Evolutionary conservation across 2,888 invertebrate species (phyloP).

Genomic region (Coleophora deauratella): DNA sequence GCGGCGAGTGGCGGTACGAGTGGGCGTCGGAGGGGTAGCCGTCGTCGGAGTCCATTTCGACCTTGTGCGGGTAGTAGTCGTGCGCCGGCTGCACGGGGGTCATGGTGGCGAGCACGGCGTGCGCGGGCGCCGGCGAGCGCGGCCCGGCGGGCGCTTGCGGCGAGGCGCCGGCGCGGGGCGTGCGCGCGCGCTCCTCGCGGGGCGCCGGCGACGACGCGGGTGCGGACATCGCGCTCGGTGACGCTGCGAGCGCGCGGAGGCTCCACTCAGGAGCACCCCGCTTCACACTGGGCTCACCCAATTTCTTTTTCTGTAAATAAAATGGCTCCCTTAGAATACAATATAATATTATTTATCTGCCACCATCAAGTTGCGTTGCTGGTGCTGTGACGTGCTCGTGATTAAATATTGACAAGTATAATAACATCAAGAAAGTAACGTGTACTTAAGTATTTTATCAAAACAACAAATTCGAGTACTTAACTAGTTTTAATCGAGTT

Average conservation of each 20-base stretch:
- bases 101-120: slow-evolving; percentile 89
- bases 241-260: slow-evolving; percentile 53
- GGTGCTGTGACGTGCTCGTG: slow-evolving; percentile 27
- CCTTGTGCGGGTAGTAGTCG: slow-evolving; percentile 76
- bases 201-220: slow-evolving; percentile 51
- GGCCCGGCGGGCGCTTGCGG: slow-evolving; percentile 50
- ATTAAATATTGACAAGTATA: too few relatives aligned
- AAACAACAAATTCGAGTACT: too few relatives aligned
- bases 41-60: slow-evolving; percentile 76
- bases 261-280: slow-evolving; percentile 60
- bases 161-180: slow-evolving; percentile 59
- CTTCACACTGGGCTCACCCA: slow-evolving; percentile 43
- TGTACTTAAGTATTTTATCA: too few relatives aligned
- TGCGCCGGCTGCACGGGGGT: slow-evolving; percentile 88
- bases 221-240: slow-evolving; percentile 60
- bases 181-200: slow-evolving; percentile 59
- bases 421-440: too few relatives aligned
- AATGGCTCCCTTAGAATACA: neutral
- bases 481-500: too few relatives aligned
- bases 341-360: too few relatives aligned
- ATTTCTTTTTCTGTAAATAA: slow-evolving; percentile 51
- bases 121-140: slow-evolving; percentile 79
- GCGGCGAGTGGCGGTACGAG: slow-evolving; percentile 73
- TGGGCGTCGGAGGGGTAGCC: slow-evolving; percentile 77
- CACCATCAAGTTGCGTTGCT: too few relatives aligned